phyloP scores from a whole-genome alignment of 2,113 vertebrate species.

The Rostratula benghalensis region DNA sequence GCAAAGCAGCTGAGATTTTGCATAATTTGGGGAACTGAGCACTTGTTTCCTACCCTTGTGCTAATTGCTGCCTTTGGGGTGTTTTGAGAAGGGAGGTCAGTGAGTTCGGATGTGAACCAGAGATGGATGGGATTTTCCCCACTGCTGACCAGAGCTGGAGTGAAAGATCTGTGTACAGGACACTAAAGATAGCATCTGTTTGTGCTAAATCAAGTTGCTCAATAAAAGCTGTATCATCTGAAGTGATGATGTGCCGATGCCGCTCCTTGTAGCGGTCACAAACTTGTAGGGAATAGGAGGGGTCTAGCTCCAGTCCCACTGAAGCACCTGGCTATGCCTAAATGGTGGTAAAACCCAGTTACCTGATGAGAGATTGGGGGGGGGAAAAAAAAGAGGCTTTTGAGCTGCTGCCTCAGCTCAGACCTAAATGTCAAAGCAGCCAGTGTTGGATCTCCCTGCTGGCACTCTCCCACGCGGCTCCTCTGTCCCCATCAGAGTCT shows the following conservation, averaged over 20 bases:
- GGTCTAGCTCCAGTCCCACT: neutral
- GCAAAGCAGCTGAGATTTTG: neutral
- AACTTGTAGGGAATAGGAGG: neutral
- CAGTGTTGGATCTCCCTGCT: neutral
- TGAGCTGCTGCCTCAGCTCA: neutral
- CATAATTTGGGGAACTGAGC: conserved; percentile 49
- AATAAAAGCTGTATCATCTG: conserved; percentile 15
- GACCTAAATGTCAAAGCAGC: neutral
- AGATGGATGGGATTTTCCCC: neutral
- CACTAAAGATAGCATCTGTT: neutral
- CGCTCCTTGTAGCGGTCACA: neutral
- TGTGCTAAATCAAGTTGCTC: neutral
- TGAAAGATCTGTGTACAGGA: neutral
- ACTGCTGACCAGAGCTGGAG: neutral
- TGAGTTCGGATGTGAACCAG: neutral
- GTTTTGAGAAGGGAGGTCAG: neutral
- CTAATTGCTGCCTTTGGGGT: conserved; percentile 11
- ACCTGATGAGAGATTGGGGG: neutral
- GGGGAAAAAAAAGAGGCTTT: neutral
- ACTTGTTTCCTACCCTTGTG: neutral
- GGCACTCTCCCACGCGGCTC: neutral
- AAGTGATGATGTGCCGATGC: neutral
- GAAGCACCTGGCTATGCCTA: neutral
- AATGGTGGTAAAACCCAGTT: neutral
- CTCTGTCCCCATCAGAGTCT: neutral